Evolutionary conservation across 2,888 invertebrate genomes (phyloP).

Genomic region (Diaprepes abbreviatus): DNA sequence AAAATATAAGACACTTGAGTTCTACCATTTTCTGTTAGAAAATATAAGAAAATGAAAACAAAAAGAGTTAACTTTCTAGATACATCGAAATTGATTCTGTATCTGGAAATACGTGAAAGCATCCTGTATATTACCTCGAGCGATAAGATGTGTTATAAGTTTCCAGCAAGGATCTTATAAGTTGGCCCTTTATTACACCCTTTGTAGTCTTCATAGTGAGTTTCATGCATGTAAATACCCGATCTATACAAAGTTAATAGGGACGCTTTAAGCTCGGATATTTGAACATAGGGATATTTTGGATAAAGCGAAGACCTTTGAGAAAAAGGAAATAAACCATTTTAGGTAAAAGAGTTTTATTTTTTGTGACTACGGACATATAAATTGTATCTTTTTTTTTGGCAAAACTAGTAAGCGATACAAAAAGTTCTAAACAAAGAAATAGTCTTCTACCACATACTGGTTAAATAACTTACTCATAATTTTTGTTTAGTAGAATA

Average conservation of each 20-base stretch:
- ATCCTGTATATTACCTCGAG: not conserved
- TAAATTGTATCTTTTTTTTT: not conserved
- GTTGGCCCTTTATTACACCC: slow-evolving; percentile 49
- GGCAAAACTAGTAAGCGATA: too few relatives aligned
- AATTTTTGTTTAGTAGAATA: too few relatives aligned
- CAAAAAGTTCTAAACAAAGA: too few relatives aligned
- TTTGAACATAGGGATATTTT: slow-evolving; percentile 11
- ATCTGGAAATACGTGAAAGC: too few relatives aligned
- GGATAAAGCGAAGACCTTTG: not conserved
- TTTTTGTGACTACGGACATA: not conserved
- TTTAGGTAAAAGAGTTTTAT: slow-evolving; percentile 4
- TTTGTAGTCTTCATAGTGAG: slow-evolving; percentile 46
- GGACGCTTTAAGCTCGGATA: slow-evolving; percentile 9
- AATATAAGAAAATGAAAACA: too few relatives aligned
- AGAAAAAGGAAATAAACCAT: slow-evolving; percentile 8
- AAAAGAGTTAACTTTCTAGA: too few relatives aligned
- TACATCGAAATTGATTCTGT: too few relatives aligned
- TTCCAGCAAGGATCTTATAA: not conserved
- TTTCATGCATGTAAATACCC: slow-evolving; percentile 52
- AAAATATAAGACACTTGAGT: too few relatives aligned
- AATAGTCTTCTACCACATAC: too few relatives aligned
- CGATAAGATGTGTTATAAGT: not conserved
- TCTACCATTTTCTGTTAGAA: too few relatives aligned
- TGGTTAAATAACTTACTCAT: too few relatives aligned
- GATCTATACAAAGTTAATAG: slow-evolving; percentile 44